Evolutionary conservation across 2,797 vertebrate genomes (phyloP), one percentile per base, ranked within the genome.

Genomic region (Poeciliopsis gracilis): DNA sequence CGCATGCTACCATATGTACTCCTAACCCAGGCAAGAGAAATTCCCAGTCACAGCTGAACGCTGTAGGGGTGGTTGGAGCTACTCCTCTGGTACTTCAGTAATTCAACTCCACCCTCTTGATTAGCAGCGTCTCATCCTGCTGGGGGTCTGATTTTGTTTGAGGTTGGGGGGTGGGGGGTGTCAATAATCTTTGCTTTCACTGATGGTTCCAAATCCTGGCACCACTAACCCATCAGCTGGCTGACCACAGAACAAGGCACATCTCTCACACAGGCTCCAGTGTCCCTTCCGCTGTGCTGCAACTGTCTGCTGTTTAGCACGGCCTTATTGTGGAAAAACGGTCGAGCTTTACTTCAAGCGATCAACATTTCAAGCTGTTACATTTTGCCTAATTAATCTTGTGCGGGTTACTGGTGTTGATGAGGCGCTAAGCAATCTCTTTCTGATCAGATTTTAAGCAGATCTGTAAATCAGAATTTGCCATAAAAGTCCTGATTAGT

Each of bases 221-320:
- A 91, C 86, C 79, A 87, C 86, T 83, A 67, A 69, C 84, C 86
- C 85, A 87, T 86, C 92, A 91, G 80, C 88, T 90, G 89, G 66
- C 81, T 74, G 63, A 51, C 86, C 84, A 76, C 73, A 79, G 51
- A 81, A 81, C 76, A 83, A 87, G 77, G 73, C 84, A 79, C 72
- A 82, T 15, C 55, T 79, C 51, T 71, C 87, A 93, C 91, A 95
- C 92, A 91, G 86, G 81, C 76, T n/a, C 88, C 87, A 92, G 91
- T 95, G 93, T 95, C 84, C 79, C 75, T 71, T 83, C 79, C 87
- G 88, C 89, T 49, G 38, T 86, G 82, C 61, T 46, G 55, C 81
- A 46, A 75, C 80, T 78, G 81, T 75, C 75, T 79, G 75, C 41
- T 36, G 28, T 20, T 55, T 67, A 78, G 77, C 57, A 77, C 45